Evolutionary conservation across 1,140 invertebrate genomes (phyloP), one percentile per base, ranked within the genome.

Genomic region (Helicoverpa zea): DNA sequence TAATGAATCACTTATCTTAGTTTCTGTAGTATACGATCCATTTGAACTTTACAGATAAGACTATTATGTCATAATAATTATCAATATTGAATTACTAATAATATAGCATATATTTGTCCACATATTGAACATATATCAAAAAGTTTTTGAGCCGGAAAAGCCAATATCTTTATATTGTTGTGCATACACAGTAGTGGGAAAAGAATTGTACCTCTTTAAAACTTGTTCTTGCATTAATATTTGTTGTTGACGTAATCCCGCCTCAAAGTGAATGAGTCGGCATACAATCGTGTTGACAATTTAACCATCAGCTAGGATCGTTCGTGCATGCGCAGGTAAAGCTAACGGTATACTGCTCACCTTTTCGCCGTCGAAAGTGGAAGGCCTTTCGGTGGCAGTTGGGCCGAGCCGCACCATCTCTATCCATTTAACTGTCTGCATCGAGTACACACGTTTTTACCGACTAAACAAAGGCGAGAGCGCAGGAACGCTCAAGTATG

Each of bases 371-470:
- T 92, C 90, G 88, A 88, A 93, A 90, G 86, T 87, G 66, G 91
- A 84, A 84, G 91, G 83, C 84, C 87, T 89, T 81, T 92, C 92
- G 75, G 90, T 82, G 56, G 90, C 82, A 74, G 91, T 85, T 3
- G 91, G 90, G 59, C 91, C 89, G 82, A 94, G 88, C 35, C 88
- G 88, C 82, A 94, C 93, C 93, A 94, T 94, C 77, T 94, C 93
- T 88, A 94, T 93, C 90, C 91, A 94, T 88, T 93, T 94, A 86
- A 94, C 90, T 87, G 91, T 93, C 84, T 93, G 92, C 92, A 93
- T 94, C 89, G 88, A 85, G 86, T 43, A 75, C 77, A 84, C 64
- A 29, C 76, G 77, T 86, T 81, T 81, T 66, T 82, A 52, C 83
- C 82, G 84, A 89, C 85, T 59, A 83, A 88, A 84, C 75, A 52